phyloP scores from a whole-genome alignment of 2,888 invertebrate genomes.

The Yponomeuta sedellus region DNA sequence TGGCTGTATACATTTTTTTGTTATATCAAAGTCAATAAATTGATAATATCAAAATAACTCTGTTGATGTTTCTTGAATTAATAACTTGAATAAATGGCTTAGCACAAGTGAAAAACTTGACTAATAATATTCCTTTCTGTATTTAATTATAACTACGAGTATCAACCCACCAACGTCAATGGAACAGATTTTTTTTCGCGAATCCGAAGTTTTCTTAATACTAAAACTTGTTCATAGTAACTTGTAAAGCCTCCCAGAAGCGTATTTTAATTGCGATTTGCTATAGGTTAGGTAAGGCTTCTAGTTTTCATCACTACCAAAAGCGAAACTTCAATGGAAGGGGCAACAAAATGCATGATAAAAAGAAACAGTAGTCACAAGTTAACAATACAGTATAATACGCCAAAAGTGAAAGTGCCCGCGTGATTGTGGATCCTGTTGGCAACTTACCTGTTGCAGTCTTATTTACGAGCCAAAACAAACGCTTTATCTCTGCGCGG shows the following conservation, averaged over 20 bases:
- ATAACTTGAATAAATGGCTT: neutral
- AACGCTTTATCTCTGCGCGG: conserved; percentile 71
- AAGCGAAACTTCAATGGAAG: neutral
- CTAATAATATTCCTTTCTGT: too few relatives aligned
- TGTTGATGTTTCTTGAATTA: neutral
- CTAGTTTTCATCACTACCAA: neutral
- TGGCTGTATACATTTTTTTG: too few relatives aligned
- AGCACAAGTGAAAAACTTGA: too few relatives aligned
- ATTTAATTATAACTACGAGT: too few relatives aligned
- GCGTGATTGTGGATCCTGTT: conserved; percentile 68
- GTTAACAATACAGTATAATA: conserved; percentile 6
- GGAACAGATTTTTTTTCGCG: too few relatives aligned
- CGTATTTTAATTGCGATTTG: neutral
- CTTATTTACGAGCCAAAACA: conserved; percentile 76
- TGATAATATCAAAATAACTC: too few relatives aligned
- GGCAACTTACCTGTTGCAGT: conserved; percentile 72
- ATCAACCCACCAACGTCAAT: too few relatives aligned
- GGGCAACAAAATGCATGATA: neutral
- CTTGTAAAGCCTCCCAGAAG: neutral
- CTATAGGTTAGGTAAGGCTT: too few relatives aligned
- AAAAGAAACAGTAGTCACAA: neutral
- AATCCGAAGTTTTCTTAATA: too few relatives aligned
- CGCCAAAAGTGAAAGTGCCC: conserved; percentile 51
- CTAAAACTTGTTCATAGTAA: neutral
- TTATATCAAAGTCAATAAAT: too few relatives aligned